phyloP scores from a whole-genome alignment of 2,888 invertebrate species.

The Agrochola lychnidis region DNA sequence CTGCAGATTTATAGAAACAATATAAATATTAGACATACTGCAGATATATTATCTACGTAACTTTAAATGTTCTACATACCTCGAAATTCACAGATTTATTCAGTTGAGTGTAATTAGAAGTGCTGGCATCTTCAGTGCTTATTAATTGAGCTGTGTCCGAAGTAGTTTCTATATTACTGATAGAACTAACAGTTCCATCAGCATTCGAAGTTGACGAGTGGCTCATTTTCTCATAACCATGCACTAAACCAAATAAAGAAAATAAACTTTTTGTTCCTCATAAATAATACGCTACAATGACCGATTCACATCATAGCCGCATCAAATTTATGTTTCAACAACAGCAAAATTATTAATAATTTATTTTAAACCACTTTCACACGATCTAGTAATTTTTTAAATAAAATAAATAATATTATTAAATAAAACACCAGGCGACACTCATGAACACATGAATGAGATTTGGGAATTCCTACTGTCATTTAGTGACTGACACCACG shows the following conservation, averaged over 20 bases:
- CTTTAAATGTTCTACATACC: slow-evolving; percentile 69
- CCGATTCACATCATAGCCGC: slow-evolving; percentile 21
- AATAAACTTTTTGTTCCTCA: slow-evolving; percentile 1
- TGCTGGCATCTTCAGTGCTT: slow-evolving; percentile 82
- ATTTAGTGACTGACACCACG: neutral
- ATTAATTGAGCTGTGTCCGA: slow-evolving; percentile 85
- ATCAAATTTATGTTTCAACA: neutral
- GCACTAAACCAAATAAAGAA: slow-evolving; percentile 10
- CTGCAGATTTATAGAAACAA: neutral
- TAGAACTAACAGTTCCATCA: slow-evolving; percentile 74
- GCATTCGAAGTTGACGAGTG: slow-evolving; percentile 72
- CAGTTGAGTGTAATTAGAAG: slow-evolving; percentile 81
- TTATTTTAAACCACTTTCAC: neutral
- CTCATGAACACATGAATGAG: neutral
- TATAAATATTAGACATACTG: slow-evolving; percentile 1
- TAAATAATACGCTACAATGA: neutral
- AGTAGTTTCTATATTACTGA: slow-evolving; percentile 74
- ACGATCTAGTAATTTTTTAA: neutral
- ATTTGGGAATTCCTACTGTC: neutral
- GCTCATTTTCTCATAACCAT: slow-evolving; percentile 74
- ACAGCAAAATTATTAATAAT: neutral
- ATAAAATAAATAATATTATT: slow-evolving; percentile 4
- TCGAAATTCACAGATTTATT: slow-evolving; percentile 79
- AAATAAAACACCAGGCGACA: neutral
- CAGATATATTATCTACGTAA: neutral